Base-by-base conservation (phyloP, 2,888 invertebrate genomes). In the Lepidochitona cinerea region DNA sequence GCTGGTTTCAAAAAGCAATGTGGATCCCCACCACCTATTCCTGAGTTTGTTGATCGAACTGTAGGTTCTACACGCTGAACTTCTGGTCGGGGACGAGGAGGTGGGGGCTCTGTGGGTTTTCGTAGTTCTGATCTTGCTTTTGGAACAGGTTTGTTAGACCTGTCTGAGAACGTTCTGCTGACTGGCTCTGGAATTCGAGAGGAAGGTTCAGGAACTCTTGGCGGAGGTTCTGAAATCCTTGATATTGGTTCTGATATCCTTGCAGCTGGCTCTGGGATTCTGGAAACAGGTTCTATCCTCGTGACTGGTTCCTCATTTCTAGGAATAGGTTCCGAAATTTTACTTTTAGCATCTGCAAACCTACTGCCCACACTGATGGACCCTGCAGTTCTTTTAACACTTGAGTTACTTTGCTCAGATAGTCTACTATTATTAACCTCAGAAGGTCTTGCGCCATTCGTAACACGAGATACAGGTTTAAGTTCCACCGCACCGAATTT, bases 51-150 rank as follows among this genome's bases (percentile, higher is more conserved):
- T 35, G 82, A 80, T 66, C 87, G 75, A 9, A 81, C 79, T 9
- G 81, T 81, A 14, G 87, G 87, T 68, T 87, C 87, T 14, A 87
- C 87, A n/a, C 86, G 75, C 67, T 83, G 85, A 54, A 79, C 70
- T 68, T 84, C 83, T 69, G 84, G 81, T 65, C 84, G 69, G 12
- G 83, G 84, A 75, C 80, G 79, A n/a, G 83, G 68, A 3, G 66
- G 36, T 2, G 72, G 72, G 29, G 72, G 84, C 52, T 81, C 78
- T 29, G 82, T 18, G 4, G 66, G 66, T 26, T 66, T 66, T 26
- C 37, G 35, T 26, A 66, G 7, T n/a, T 66, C 66, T n/a, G 26
- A 18, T 49, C 86, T 73, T 5, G 87, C 85, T 68, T 77, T 79
- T 33, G 86, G 85, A 29, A 83, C 78, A 52, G 87, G 87, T 52